A percentile compares a stretch with the other conserved stretches of the same genome.
Conservation (phyloP, 2,888 invertebrate species). For the Altica lythri region DNA sequence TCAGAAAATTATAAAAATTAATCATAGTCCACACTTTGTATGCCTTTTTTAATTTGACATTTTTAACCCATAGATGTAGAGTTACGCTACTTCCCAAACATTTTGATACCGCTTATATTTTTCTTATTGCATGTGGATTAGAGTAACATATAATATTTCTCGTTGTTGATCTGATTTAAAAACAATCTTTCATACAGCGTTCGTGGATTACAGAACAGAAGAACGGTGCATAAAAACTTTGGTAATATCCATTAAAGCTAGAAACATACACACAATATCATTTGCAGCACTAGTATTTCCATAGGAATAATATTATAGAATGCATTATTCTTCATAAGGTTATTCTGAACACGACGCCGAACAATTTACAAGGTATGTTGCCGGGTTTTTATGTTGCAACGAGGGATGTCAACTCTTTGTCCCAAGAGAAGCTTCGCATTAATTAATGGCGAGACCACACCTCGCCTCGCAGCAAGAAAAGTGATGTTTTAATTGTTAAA, state of each 20-base stretch:
- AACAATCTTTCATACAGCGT: too few species aligned
- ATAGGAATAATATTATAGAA: slow-evolving; percentile 11
- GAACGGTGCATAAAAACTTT: too few species aligned
- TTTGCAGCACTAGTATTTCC: slow-evolving; percentile 6
- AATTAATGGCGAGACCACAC: slow-evolving; percentile 34
- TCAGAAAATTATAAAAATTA: too few species aligned
- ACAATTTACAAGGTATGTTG: slow-evolving; percentile 23
- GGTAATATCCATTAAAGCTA: slow-evolving; percentile 1
- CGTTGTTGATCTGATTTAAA: too few species aligned
- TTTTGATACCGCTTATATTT: too few species aligned
- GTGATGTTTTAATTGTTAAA: slow-evolving; percentile 47
- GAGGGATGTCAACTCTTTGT: slow-evolving; percentile 31
- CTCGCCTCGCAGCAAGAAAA: slow-evolving; percentile 12
- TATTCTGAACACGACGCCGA: slow-evolving; percentile 10
- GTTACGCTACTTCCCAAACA: too few species aligned
- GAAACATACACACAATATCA: slow-evolving; percentile 1
- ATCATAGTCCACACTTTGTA: too few species aligned
- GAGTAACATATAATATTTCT: too few species aligned
- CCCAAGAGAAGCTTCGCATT: slow-evolving; percentile 32
- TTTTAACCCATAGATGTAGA: too few species aligned
- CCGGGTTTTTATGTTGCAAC: slow-evolving; percentile 20
- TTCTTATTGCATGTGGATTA: too few species aligned
- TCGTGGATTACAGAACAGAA: too few species aligned
- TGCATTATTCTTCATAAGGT: slow-evolving; percentile 11
- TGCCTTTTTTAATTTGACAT: too few species aligned